These are phyloP conservation scores for Emys orbicularis DNA, from an alignment of 2,797 vertebrate species.

Conservation along the genomic window DNA sequence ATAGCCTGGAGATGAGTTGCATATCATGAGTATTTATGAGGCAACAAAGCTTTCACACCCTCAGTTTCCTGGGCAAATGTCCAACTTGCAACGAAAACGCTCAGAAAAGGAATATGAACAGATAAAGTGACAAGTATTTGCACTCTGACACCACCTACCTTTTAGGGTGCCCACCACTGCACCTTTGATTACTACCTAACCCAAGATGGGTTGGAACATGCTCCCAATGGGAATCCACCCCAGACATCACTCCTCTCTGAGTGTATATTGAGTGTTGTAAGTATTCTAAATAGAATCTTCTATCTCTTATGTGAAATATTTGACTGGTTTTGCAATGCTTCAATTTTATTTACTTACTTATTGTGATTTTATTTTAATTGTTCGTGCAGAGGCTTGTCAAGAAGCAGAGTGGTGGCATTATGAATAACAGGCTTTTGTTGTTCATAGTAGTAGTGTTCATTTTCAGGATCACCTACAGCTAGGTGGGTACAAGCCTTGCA, in stretches of 20 bases:
- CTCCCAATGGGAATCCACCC: background rate
- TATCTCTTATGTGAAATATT: background rate
- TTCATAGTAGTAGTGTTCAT: background rate
- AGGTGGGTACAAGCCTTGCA: background rate
- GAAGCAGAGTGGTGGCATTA: background rate
- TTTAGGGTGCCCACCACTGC: background rate
- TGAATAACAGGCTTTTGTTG: background rate
- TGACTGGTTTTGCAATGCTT: background rate
- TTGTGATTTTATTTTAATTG: background rate
- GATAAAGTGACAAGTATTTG: background rate
- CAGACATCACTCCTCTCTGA: background rate
- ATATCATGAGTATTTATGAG: background rate
- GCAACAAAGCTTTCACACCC: background rate
- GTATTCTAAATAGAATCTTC: background rate
- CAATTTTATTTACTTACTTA: background rate
- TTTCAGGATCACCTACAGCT: background rate
- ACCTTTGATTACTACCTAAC: background rate
- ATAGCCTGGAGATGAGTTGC: background rate
- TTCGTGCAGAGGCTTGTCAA: background rate
- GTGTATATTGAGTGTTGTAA: background rate
- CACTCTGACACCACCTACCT: accelerated
- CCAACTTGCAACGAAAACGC: accelerated
- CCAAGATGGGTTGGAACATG: background rate
- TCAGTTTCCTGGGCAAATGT: background rate
- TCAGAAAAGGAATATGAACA: background rate